phyloP scores from a whole-genome alignment of 35 echinoderm and acorn worm species.

The Chiridota heheva region DNA sequence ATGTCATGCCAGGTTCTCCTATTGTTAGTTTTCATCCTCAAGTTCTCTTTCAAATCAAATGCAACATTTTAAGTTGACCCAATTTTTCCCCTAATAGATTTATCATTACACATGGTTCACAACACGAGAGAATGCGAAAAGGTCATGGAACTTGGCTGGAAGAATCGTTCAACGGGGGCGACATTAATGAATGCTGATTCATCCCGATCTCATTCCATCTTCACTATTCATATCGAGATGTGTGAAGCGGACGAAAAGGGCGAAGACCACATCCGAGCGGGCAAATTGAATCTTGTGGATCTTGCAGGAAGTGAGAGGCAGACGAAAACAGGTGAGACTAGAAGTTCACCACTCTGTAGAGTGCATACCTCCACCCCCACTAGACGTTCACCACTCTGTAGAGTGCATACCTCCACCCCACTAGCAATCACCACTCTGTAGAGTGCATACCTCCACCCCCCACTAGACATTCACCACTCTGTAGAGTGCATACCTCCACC shows the following conservation, averaged over 20 bases:
- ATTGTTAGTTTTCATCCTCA: too few species aligned
- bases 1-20: too few species aligned
- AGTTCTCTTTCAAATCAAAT: too few species aligned
- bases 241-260: conserved; percentile 82
- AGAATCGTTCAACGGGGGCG: conserved; percentile 78
- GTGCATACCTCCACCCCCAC: not conserved
- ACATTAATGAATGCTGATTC: conserved; percentile 99
- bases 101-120: conserved; percentile 92
- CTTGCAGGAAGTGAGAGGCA: conserved; percentile 70
- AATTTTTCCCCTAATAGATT: conserved; percentile 34
- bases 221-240: conserved; percentile 99
- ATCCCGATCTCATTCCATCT: conserved; percentile 96
- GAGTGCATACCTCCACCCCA: not conserved
- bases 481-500: too few species aligned
- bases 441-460: too few species aligned
- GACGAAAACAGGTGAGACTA: conserved; percentile 45
- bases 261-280: conserved; percentile 79
- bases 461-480: too few species aligned
- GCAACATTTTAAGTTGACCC: too few species aligned
- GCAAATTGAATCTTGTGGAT: conserved; percentile 68
- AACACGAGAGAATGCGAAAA: conserved; percentile 84
- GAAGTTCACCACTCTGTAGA: not conserved
- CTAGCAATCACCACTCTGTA: too few species aligned
- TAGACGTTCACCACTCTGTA: not conserved
- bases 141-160: conserved; percentile 92